These are phyloP conservation scores for Cololabis saira DNA, from an alignment of 2,113 vertebrate genomes.

Conservation along the genomic window DNA sequence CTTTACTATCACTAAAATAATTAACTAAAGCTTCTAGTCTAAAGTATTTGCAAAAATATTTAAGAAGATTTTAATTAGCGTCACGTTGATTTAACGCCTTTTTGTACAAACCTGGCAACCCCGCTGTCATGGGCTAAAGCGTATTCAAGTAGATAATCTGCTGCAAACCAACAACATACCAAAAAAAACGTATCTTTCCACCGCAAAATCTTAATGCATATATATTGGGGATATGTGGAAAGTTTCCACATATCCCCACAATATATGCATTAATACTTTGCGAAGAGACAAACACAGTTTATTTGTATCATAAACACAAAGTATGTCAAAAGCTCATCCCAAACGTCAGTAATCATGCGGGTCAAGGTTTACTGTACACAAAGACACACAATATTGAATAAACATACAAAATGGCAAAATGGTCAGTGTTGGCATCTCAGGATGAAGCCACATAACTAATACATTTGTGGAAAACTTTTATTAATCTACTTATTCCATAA, in stretches of 20 bases:
- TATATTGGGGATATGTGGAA: too few relatives aligned
- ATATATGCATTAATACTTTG: too few relatives aligned
- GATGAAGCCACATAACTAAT: too few relatives aligned
- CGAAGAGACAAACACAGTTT: conserved; percentile 2
- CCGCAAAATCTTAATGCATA: too few relatives aligned
- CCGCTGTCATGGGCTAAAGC: neutral
- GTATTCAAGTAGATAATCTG: neutral
- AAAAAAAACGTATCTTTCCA: too few relatives aligned
- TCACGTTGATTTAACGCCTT: neutral
- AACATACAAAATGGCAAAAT: neutral
- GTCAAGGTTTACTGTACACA: conserved; percentile 3
- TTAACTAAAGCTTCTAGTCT: neutral
- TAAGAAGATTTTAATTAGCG: neutral
- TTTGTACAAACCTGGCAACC: conserved; percentile 41
- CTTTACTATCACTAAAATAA: neutral
- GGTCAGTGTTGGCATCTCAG: too few relatives aligned
- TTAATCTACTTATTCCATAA: too few relatives aligned
- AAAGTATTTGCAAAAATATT: neutral
- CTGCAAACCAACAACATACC: too few relatives aligned
- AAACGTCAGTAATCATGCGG: conserved; percentile 7
- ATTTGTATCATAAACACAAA: conserved; percentile 39
- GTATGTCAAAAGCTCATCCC: neutral
- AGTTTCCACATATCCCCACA: too few relatives aligned
- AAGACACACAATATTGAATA: neutral
- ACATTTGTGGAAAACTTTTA: too few relatives aligned